These are phyloP conservation scores for Epinephelus moara DNA, from an alignment of 2,113 vertebrate genomes.

Conservation along the genomic window DNA sequence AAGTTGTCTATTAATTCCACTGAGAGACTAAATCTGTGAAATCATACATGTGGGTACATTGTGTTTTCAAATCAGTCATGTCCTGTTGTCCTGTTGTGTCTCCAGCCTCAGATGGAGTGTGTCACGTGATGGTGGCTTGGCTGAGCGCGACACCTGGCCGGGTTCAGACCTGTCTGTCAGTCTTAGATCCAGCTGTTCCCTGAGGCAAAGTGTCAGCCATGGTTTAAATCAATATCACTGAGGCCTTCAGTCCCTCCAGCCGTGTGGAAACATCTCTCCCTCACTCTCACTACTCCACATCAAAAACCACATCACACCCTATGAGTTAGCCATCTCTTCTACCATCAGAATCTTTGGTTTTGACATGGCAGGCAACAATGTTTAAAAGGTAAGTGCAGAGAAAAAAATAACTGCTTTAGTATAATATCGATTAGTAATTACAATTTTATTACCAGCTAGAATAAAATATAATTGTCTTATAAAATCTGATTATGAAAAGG, in stretches of 20 bases:
- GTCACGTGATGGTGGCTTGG: not conserved
- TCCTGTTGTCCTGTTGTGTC: not conserved
- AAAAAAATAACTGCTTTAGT: not conserved
- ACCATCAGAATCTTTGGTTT: not conserved
- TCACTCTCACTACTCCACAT: not conserved
- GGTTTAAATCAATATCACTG: conserved; percentile 52
- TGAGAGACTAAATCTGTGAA: not conserved
- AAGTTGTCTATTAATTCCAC: not conserved
- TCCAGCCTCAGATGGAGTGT: not conserved
- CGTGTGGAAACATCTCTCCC: conserved; percentile 3
- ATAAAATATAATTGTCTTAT: too few relatives aligned
- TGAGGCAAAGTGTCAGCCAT: conserved; percentile 52
- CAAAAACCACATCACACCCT: not conserved
- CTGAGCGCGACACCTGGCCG: conserved; percentile 8
- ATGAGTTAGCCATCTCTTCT: not conserved
- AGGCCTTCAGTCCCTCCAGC: conserved; percentile 3
- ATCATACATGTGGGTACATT: not conserved
- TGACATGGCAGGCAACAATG: not conserved
- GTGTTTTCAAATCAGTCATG: not conserved
- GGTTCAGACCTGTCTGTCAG: conserved; percentile 23
- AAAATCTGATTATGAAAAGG: too few relatives aligned
- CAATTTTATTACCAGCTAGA: too few relatives aligned
- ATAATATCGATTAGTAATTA: not conserved
- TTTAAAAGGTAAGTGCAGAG: not conserved
- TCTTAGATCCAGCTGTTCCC: conserved; percentile 38